These are phyloP conservation scores for Schizopygopsis malacanthus DNA, from an alignment of 2,797 vertebrate species.

Conservation along the genomic window DNA sequence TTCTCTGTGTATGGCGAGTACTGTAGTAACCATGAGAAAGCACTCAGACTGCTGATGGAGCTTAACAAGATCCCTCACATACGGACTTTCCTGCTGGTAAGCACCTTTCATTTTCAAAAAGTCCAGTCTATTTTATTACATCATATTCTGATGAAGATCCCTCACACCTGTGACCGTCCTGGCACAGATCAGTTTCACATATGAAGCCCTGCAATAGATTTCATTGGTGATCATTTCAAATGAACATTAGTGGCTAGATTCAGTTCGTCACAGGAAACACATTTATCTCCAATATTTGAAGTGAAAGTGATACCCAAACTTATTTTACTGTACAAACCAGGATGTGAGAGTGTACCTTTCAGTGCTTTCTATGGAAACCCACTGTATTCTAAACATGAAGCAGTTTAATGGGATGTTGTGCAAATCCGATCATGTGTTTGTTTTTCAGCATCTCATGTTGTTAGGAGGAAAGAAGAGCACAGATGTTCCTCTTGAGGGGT, in stretches of 20 bases:
- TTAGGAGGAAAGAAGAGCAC: conserved; percentile 97
- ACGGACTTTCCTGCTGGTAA: conserved; percentile 95
- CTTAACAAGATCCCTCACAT: conserved; percentile 94
- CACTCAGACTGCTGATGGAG: conserved; percentile 93
- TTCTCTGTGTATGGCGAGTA: conserved; percentile 97
- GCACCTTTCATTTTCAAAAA: conserved; percentile 51
- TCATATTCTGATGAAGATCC: conserved; percentile 14
- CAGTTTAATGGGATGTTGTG: background rate
- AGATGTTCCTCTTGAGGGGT: conserved; percentile 95
- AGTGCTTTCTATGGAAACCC: conserved; percentile 11
- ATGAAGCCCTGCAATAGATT: background rate
- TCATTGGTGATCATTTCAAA: background rate
- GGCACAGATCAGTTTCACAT: background rate
- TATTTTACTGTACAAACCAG: conserved; percentile 26
- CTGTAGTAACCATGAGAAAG: conserved; percentile 99
- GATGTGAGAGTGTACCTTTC: conserved; percentile 19
- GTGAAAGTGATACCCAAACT: background rate
- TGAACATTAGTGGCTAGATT: background rate
- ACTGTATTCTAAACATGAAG: background rate
- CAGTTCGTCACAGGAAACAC: background rate
- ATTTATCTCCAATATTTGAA: background rate
- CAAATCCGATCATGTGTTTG: background rate
- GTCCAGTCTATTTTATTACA: background rate
- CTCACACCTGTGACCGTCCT: background rate
- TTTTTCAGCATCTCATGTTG: conserved; percentile 93